Percentiles rank a stretch among this genome's conserved stretches.
Conservation (phyloP, 35 echinoderm and acorn worm species). For the Holothuria glaberrima region DNA sequence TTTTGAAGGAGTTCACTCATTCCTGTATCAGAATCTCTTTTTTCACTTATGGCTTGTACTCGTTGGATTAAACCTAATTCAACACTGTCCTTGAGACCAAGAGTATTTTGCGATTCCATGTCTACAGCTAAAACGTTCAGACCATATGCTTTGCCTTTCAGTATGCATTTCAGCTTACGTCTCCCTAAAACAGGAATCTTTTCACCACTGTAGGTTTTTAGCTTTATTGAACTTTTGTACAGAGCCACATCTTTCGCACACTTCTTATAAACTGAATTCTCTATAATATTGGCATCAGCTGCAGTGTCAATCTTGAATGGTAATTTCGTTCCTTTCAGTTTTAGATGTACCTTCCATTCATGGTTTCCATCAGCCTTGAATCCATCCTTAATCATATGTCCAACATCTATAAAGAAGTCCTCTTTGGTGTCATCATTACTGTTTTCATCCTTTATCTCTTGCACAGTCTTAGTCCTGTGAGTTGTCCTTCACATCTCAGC, state of each 20-base stretch:
- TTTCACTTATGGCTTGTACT: background rate
- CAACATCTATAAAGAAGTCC: slow-evolving; percentile 31
- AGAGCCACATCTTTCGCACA: background rate
- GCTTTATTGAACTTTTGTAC: slow-evolving; percentile 7
- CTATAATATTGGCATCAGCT: slow-evolving; percentile 27
- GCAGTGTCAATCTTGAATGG: slow-evolving; percentile 40
- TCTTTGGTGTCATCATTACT: background rate
- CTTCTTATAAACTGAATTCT: background rate
- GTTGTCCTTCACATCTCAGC: slow-evolving; percentile 30
- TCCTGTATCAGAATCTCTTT: background rate
- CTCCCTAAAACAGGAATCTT: slow-evolving; percentile 48
- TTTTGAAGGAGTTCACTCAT: background rate
- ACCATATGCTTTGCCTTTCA: background rate
- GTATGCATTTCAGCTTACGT: slow-evolving; percentile 17
- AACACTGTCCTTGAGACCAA: slow-evolving; percentile 15
- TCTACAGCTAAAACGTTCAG: slow-evolving; percentile 29
- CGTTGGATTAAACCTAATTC: slow-evolving; percentile 20
- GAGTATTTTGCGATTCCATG: slow-evolving; percentile 46
- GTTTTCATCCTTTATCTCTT: background rate
- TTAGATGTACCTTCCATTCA: slow-evolving; percentile 46
- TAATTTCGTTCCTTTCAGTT: slow-evolving; percentile 15
- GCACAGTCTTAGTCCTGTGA: background rate
- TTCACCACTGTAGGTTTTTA: slow-evolving; percentile 46
- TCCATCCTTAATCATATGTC: slow-evolving; percentile 10
- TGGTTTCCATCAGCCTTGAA: background rate